phyloP scores from a whole-genome alignment of 2,113 vertebrate species.

The Spermophilus dauricus region DNA sequence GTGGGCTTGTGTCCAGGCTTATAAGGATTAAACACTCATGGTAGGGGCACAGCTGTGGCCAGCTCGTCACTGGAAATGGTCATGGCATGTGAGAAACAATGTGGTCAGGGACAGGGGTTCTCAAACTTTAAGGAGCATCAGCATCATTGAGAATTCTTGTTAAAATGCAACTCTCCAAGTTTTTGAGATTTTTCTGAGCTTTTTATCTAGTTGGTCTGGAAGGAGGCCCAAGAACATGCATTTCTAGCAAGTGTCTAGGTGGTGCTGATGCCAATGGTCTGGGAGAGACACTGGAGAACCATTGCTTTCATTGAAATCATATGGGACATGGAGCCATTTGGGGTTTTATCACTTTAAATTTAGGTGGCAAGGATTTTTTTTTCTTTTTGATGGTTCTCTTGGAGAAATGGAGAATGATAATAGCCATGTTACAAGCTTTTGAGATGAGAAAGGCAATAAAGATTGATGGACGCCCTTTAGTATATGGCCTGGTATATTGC shows the following conservation, averaged over 20 bases:
- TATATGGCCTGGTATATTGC: neutral
- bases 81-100: neutral
- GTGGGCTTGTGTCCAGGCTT: neutral
- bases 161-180: neutral
- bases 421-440: neutral
- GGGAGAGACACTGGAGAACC: neutral
- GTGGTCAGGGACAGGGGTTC: neutral
- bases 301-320: constrained; percentile 29
- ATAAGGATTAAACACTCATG: neutral
- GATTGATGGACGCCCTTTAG: neutral
- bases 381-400: constrained; percentile 20
- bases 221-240: neutral
- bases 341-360: constrained; percentile 5
- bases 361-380: neutral
- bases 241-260: constrained; percentile 36
- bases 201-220: neutral
- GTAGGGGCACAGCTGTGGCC: neutral
- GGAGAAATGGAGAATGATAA: constrained; percentile 6
- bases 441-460: neutral
- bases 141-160: neutral
- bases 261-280: neutral
- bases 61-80: neutral
- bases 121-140: neutral
- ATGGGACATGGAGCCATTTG: neutral
- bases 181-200: constrained; percentile 31